phyloP scores from a whole-genome alignment of 2,113 vertebrate species.

The Talpa occidentalis region DNA sequence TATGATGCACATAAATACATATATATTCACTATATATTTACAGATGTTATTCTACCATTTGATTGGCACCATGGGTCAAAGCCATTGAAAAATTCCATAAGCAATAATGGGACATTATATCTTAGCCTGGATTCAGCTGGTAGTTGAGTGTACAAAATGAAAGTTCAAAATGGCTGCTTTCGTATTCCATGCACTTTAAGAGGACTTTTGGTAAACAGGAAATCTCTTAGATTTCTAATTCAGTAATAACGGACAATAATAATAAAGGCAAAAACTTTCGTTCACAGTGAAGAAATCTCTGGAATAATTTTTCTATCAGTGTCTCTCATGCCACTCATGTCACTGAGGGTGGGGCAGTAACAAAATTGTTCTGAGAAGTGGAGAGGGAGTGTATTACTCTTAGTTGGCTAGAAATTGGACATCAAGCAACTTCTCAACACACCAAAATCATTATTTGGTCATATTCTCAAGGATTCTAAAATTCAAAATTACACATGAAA shows the following conservation, averaged over 20 bases:
- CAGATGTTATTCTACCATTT: background rate
- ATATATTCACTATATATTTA: constrained; percentile 9
- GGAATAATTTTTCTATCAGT: background rate
- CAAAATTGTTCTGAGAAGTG: background rate
- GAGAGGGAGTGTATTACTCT: background rate
- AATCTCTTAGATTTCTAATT: constrained; percentile 39
- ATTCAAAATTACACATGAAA: background rate
- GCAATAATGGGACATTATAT: background rate
- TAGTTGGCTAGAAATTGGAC: background rate
- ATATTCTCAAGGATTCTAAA: background rate
- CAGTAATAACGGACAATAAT: background rate
- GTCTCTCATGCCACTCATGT: background rate
- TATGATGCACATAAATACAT: background rate
- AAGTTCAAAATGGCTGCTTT: constrained; percentile 21
- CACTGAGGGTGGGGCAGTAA: background rate
- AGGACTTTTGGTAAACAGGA: constrained; percentile 8
- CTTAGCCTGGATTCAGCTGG: background rate
- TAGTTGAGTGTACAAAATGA: background rate
- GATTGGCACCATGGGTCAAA: background rate
- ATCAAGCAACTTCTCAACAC: background rate
- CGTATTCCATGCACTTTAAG: background rate
- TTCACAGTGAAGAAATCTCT: background rate
- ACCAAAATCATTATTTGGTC: background rate
- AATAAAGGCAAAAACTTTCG: background rate
- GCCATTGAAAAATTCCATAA: background rate